A percentile compares a stretch with the other conserved stretches of the same genome.
Conservation (phyloP, 2,888 invertebrate genomes). For the Athalia rosae region DNA sequence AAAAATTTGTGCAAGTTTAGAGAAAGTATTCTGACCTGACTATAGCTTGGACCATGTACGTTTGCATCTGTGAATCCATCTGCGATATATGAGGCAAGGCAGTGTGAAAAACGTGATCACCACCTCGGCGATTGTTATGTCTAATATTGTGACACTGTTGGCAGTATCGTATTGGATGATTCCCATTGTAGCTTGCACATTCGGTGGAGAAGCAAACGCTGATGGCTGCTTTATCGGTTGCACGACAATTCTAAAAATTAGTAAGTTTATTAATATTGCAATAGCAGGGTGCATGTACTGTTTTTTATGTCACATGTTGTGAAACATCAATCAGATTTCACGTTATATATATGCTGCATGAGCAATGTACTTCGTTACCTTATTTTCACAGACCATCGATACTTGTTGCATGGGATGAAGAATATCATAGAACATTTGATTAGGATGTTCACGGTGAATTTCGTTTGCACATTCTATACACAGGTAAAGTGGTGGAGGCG, state of each 20-base stretch:
- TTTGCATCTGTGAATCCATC: constrained; percentile 93
- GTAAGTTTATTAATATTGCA: too few relatives aligned
- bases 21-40: constrained; percentile 80
- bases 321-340: background rate
- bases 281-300: too few relatives aligned
- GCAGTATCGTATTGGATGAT: constrained; percentile 96
- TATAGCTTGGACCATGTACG: constrained; percentile 95
- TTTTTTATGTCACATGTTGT: background rate
- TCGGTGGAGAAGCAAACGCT: constrained; percentile 98
- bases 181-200: constrained; percentile 96
- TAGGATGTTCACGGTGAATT: constrained; percentile 90
- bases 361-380: constrained; percentile 75
- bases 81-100: constrained; percentile 91
- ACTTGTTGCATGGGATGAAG: constrained; percentile 96
- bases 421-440: constrained; percentile 90
- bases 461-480: constrained; percentile 98
- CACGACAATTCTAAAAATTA: constrained; percentile 87
- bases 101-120: constrained; percentile 93
- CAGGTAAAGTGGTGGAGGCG: constrained; percentile 95
- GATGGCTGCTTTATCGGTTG: constrained; percentile 92
- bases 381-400: constrained; percentile 96
- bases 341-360: constrained; percentile 5
- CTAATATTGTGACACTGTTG: constrained; percentile 91
- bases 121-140: constrained; percentile 90
- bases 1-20: constrained; percentile 2